Evolutionary conservation across 1,140 invertebrate species (phyloP).

Genomic region (Drosophila parabipectinata): DNA sequence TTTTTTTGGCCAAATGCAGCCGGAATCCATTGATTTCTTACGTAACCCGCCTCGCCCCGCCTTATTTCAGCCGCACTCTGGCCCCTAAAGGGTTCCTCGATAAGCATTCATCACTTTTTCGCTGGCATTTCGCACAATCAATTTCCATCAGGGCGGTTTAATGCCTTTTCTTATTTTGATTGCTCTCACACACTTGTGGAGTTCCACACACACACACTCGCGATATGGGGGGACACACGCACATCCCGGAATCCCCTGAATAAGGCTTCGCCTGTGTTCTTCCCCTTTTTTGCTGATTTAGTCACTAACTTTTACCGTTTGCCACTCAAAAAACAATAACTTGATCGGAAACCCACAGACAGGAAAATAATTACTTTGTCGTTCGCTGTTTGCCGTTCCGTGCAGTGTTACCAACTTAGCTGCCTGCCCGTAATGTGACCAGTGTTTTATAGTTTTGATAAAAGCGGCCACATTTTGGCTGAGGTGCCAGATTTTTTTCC

Average conservation of each 20-base stretch:
- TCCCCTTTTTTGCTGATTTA: not conserved
- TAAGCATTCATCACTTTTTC: constrained; percentile 39
- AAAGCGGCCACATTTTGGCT: too few species aligned
- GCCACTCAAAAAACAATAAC: not conserved
- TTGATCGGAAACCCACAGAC: not conserved
- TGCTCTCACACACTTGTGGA: constrained; percentile 76
- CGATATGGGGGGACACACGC: not conserved
- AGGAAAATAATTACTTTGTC: not conserved
- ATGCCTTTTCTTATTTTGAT: constrained; percentile 70
- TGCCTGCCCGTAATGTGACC: too few species aligned
- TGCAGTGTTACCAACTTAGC: not conserved
- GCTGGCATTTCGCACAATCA: constrained; percentile 49
- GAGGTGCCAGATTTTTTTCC: too few species aligned
- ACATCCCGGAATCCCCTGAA: not conserved
- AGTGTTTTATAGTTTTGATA: too few species aligned
- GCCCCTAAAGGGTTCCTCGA: constrained; percentile 12
- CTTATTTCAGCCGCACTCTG: constrained; percentile 55
- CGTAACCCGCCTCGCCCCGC: constrained; percentile 55
- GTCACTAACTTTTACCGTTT: not conserved
- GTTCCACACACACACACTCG: constrained; percentile 34
- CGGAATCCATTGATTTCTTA: constrained; percentile 60
- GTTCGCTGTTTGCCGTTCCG: not conserved
- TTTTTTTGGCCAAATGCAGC: constrained; percentile 66
- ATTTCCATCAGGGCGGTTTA: constrained; percentile 67
- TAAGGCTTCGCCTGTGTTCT: not conserved